Conservation (phyloP, 2,113 vertebrate species). For the Semicossyphus pulcher region DNA sequence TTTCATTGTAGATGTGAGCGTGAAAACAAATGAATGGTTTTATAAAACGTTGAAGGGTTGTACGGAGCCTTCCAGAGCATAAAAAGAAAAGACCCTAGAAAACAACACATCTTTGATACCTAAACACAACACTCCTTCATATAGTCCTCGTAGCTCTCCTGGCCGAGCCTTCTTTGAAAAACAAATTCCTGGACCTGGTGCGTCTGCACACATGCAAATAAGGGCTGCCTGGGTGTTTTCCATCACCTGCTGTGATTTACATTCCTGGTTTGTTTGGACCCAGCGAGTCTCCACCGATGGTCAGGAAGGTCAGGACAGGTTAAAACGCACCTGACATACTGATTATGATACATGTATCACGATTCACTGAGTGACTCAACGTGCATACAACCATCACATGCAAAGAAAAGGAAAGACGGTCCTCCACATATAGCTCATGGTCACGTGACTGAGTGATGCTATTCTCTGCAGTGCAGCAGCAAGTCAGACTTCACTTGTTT, state of each 20-base stretch:
- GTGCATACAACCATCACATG: neutral
- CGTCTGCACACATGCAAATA: conserved; percentile 81
- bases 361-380: neutral
- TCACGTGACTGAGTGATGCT: neutral
- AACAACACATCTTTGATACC: neutral
- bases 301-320: conserved; percentile 47
- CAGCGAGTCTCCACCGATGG: conserved; percentile 23
- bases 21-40: conserved; percentile 12
- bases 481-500: neutral
- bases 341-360: neutral
- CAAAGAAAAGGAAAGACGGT: neutral
- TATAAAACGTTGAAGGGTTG: conserved; percentile 5
- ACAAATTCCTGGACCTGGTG: conserved; percentile 76
- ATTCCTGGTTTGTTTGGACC: conserved; percentile 66
- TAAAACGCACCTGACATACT: conserved; percentile 1
- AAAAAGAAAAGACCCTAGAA: neutral
- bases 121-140: neutral
- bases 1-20: neutral
- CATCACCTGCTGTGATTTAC: conserved; percentile 81
- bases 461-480: conserved; percentile 10
- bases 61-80: neutral
- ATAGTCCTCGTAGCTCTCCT: conserved; percentile 4
- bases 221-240: conserved; percentile 75
- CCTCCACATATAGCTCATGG: neutral
- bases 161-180: conserved; percentile 80